Evolutionary conservation across 1,140 invertebrate genomes (phyloP).

Genomic region (Lanistes nyassanus): DNA sequence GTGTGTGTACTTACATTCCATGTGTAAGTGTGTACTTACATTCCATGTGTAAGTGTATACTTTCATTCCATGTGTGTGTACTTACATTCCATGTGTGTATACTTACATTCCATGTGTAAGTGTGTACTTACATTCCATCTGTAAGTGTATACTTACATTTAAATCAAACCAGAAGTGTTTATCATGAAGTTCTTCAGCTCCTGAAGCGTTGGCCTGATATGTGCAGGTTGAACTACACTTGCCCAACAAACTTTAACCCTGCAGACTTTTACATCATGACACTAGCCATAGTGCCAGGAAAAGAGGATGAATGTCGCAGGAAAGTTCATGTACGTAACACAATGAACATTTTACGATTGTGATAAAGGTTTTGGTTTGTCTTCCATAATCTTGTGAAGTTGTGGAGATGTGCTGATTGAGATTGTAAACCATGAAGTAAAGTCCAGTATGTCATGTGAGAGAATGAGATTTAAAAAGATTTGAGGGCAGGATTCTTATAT

Average conservation of each 20-base stretch:
- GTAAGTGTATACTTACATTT: no score
- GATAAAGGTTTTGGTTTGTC: no score
- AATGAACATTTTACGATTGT: neutral
- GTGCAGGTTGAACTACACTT: constrained; percentile 65
- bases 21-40: no score
- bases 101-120: neutral
- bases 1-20: no score
- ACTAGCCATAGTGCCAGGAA: constrained; percentile 85
- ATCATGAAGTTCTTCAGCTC: neutral
- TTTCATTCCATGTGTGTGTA: no score
- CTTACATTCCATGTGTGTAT: neutral
- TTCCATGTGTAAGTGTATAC: no score
- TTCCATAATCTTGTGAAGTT: no score
- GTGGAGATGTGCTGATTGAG: neutral
- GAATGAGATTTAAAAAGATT: no score
- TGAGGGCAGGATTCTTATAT: no score
- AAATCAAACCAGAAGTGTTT: neutral
- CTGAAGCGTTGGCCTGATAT: neutral
- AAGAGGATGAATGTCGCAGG: constrained; percentile 73
- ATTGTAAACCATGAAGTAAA: no score
- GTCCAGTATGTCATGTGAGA: no score
- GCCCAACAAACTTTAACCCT: constrained; percentile 87
- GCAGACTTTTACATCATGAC: constrained; percentile 95
- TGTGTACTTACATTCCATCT: no score
- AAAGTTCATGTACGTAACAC: constrained; percentile 44